Evolutionary conservation across 1,140 invertebrate genomes (phyloP), one percentile per base, ranked within the genome.

Genomic region (Heliconius eleuchia): DNA sequence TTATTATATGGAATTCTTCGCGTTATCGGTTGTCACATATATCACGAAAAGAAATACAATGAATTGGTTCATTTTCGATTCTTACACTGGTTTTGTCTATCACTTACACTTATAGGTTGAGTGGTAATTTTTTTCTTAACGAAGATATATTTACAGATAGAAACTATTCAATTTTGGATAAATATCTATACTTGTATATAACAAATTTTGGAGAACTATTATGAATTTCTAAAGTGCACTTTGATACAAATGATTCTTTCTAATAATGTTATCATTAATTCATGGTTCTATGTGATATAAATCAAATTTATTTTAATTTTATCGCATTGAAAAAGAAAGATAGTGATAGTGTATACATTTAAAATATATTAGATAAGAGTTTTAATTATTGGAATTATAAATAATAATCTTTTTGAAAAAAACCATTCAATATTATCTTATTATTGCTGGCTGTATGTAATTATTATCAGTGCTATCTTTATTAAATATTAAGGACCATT

Each of bases 401-500:
- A 30, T 66, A 13, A 66, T 27, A 66, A 71, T 46, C 27, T 71
- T 13, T 39, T 71, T 77, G 9, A 30, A 66, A 66, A 66, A 30
- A 27, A 16, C 9, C 5, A n/a, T 23, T 57, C 55, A 57, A n/a
- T 30, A 66, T 57, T 27, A 30, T 16, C 3, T 16, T 30, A 30
- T 66, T 66, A 66, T 66, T 66, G 2, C 23, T 30, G 13, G 23
- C 27, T 66, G 9, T 27, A 30, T 30, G 3, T 46, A 37, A 34
- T 66, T 34, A 57, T 77, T 74, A 77, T 77, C 72, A 77, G 60
- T 42, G 73, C 70, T 50, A 80, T 75, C 71, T 60, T 52, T 52
- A 73, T 77, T 57, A 60, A 66, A 75, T 77, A 55, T 66, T 82
- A 80, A 80, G 74, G 76, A 71, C 71, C 66, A 78, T 80, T 82